Evolutionary conservation across 2,797 vertebrate species (phyloP).

Genomic region (Varecia variegata): DNA sequence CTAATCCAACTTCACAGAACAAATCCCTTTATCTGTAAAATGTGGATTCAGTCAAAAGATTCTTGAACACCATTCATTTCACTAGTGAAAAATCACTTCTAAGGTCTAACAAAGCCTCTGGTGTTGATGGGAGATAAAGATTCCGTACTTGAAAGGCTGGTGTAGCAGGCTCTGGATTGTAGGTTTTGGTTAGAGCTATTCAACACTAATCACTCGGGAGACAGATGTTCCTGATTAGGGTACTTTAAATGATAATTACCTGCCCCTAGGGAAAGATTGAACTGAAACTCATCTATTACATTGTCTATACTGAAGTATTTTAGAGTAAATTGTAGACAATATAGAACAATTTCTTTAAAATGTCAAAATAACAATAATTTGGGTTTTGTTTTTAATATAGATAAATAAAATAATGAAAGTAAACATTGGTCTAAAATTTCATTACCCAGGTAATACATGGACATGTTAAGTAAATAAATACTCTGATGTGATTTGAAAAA

Average conservation of each 20-base stretch:
- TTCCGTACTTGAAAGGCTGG: background rate
- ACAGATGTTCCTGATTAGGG: background rate
- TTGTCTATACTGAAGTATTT: background rate
- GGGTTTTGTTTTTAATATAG: background rate
- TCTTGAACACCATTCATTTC: background rate
- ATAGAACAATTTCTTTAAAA: background rate
- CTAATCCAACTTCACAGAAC: background rate
- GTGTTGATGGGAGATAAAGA: background rate
- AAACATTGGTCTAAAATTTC: background rate
- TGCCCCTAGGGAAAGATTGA: background rate
- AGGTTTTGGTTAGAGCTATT: background rate
- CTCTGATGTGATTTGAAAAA: background rate
- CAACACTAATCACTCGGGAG: background rate
- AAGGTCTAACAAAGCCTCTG: background rate
- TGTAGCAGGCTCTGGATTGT: background rate
- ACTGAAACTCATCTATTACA: background rate
- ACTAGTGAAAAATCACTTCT: background rate
- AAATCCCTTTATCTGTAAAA: background rate
- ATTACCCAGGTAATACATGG: background rate
- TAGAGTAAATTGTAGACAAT: background rate
- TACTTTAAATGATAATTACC: background rate
- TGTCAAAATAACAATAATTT: background rate
- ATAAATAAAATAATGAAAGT: constrained; percentile 43
- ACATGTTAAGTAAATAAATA: background rate
- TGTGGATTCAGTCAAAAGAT: background rate